phyloP scores from a whole-genome alignment of 2,113 vertebrate genomes.

The Rhinichthys klamathensis region DNA sequence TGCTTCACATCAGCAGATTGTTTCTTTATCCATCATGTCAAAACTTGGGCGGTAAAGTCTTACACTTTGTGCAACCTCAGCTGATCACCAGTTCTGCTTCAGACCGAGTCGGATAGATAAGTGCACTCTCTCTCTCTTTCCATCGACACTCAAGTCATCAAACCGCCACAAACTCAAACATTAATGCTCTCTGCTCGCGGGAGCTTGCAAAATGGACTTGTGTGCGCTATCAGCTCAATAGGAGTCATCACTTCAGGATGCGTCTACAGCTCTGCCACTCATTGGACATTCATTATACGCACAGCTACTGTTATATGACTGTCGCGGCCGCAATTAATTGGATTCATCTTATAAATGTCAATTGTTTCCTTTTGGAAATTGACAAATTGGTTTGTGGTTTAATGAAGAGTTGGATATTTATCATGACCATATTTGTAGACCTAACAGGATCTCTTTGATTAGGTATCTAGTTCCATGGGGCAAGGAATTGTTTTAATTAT shows the following conservation, averaged over 20 bases:
- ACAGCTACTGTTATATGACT: conserved; percentile 34
- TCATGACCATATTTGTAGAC: conserved; percentile 4
- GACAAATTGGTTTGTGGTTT: conserved; percentile 22
- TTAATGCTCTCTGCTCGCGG: conserved; percentile 21
- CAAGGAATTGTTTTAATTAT: neutral
- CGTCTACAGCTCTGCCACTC: conserved; percentile 8
- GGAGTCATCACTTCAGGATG: conserved; percentile 39
- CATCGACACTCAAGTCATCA: conserved; percentile 22
- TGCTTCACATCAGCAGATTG: conserved; percentile 20
- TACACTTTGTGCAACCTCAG: neutral
- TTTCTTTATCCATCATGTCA: conserved; percentile 3
- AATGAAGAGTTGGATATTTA: neutral
- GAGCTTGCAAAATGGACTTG: neutral
- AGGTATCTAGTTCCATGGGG: neutral
- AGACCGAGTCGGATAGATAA: conserved; percentile 34
- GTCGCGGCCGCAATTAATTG: conserved; percentile 35
- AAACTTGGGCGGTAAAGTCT: neutral
- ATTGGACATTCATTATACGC: conserved; percentile 42
- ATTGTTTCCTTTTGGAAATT: conserved; percentile 4
- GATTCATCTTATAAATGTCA: conserved; percentile 36
- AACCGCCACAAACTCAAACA: conserved; percentile 30
- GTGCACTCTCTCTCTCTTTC: conserved; percentile 19
- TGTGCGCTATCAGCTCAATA: conserved; percentile 39
- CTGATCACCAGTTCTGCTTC: conserved; percentile 17
- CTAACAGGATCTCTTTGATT: neutral